A percentile compares a stretch with the other conserved stretches of the same genome.
These are phyloP conservation scores for Latheticus oryzae DNA, from an alignment of 2,888 invertebrate species.

Conservation along the genomic window DNA sequence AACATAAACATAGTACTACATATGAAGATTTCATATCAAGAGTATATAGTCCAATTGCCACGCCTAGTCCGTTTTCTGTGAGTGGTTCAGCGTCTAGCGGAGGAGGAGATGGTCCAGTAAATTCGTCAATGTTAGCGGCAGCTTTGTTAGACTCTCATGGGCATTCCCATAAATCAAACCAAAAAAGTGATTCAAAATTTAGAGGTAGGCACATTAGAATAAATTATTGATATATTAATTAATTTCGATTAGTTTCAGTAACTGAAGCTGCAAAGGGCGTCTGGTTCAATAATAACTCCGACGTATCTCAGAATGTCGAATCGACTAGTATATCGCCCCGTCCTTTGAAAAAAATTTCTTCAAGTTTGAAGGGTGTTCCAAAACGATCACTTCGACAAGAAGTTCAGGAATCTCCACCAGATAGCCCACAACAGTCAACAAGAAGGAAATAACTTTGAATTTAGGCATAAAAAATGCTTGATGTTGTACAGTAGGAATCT, in stretches of 20 bases:
- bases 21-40: constrained; percentile 89
- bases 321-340: constrained; percentile 73
- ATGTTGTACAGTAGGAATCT: constrained; percentile 31
- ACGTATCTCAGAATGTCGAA: constrained; percentile 61
- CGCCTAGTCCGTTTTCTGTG: constrained; percentile 66
- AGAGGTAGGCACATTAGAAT: constrained; percentile 53
- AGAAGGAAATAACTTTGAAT: constrained; percentile 54
- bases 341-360: constrained; percentile 74
- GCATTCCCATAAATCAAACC: constrained; percentile 58
- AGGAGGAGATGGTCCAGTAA: constrained; percentile 57
- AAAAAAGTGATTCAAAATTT: constrained; percentile 58
- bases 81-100: constrained; percentile 50
- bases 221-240: background rate
- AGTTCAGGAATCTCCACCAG: constrained; percentile 62
- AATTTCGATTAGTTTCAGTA: constrained; percentile 49
- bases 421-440: constrained; percentile 62
- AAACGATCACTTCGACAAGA: constrained; percentile 61
- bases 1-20: constrained; percentile 88
- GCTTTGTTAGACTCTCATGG: constrained; percentile 70
- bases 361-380: constrained; percentile 62
- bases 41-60: constrained; percentile 76
- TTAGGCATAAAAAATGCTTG: constrained; percentile 22
- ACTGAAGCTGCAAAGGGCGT: constrained; percentile 60
- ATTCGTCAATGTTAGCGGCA: constrained; percentile 69
- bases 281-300: constrained; percentile 61